Conservation (phyloP, 2,888 invertebrate genomes). For the Thereva unica region DNA sequence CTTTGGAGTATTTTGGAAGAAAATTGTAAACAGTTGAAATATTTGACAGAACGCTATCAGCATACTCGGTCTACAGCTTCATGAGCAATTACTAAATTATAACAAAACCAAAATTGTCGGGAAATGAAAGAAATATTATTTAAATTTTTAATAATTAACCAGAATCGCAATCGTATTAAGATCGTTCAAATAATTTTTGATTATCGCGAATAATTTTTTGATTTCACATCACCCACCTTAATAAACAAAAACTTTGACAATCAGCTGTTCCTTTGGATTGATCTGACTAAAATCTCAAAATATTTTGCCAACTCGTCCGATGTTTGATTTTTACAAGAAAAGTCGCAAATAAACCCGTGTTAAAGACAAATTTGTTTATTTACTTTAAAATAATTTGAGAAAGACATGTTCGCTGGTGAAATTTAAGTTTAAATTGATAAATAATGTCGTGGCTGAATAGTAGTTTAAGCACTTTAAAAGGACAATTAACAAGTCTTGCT, state of each 20-base stretch:
- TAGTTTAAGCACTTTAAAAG: conserved; percentile 61
- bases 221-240: background rate
- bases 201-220: conserved; percentile 18
- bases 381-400: background rate
- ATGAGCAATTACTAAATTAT: too few species aligned
- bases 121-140: too few species aligned
- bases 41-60: too few species aligned
- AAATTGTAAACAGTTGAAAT: too few species aligned
- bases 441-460: conserved; percentile 72
- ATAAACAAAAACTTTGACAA: conserved; percentile 20
- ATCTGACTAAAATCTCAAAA: conserved; percentile 19
- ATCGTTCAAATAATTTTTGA: too few species aligned
- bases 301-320: conserved; percentile 40
- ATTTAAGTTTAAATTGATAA: conserved; percentile 9
- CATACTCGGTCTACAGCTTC: too few species aligned
- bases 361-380: background rate
- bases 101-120: too few species aligned
- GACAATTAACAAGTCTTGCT: conserved; percentile 82
- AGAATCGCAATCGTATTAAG: too few species aligned
- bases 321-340: conserved; percentile 25
- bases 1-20: too few species aligned
- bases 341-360: conserved; percentile 35
- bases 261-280: conserved; percentile 37
- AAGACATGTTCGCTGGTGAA: conserved; percentile 10
- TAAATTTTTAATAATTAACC: too few species aligned